Base-by-base conservation (phyloP, 2,113 vertebrate species). In the Clinocottus analis region DNA sequence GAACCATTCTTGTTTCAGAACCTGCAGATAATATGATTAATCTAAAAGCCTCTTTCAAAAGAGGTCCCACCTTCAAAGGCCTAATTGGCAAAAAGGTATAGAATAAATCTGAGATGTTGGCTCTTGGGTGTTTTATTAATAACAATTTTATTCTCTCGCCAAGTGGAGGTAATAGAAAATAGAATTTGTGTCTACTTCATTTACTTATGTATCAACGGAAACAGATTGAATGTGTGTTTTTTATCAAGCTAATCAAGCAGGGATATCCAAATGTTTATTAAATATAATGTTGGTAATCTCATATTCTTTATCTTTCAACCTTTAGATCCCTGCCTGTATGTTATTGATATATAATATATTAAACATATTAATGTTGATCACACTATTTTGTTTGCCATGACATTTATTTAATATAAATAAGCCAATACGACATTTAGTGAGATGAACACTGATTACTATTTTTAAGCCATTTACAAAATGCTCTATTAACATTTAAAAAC, bases 21-120 rank as follows among this genome's bases (percentile, higher is more conserved):
- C 95, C 97, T 96, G 95, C 96, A 97, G 97, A 98, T 99, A 99
- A 99, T 99, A 99, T 99, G 97, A 99, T 99, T 99, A 99, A 99
- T 99, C 97, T 99, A 98, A 99, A 98, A 99, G 98, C 98, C 96
- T 97, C 96, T 97, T 97, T 96, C 95, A 91, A 91, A 95, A 94
- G 92, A 95, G 96, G 95, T 94, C 88, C 90, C 88, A 95, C 95
- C 97, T 96, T 97, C 96, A 96, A 95, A 95, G 65, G 90, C 96
- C 96, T 98, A 98, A 99, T 97, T 98, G 97, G 95, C 74, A 91
- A 94, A 95, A 93, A 94, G 93, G 87, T 91, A 92, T 93, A 92
- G 90, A 94, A 95, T 94, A 92, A 93, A 93, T 96, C 93, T 96
- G 93, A 96, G 84, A 90, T 92, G 92, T 75, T 91, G 89, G 79